These are phyloP conservation scores for Channa argus DNA, from an alignment of 2,113 vertebrate genomes.

Conservation along the genomic window DNA sequence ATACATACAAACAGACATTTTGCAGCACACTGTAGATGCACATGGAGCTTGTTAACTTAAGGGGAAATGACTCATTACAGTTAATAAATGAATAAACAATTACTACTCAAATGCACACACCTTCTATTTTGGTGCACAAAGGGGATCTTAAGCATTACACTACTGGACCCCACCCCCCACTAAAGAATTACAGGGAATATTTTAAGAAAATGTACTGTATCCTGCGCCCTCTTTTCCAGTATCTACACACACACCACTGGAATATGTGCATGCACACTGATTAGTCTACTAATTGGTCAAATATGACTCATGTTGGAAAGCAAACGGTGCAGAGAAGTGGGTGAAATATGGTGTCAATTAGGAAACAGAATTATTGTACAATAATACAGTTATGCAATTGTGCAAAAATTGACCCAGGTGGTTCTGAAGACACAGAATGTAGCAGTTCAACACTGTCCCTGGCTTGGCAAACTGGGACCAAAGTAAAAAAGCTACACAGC, in stretches of 20 bases:
- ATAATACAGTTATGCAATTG: not conserved
- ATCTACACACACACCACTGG: slow-evolving; percentile 36
- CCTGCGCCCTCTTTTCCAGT: slow-evolving; percentile 29
- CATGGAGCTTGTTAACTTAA: slow-evolving; percentile 46
- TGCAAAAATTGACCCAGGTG: slow-evolving; percentile 10
- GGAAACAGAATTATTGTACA: slow-evolving; percentile 14
- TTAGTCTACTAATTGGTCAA: slow-evolving; percentile 22
- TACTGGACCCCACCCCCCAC: slow-evolving; percentile 30
- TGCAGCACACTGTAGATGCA: slow-evolving; percentile 27
- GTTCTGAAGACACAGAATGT: slow-evolving; percentile 33
- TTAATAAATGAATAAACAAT: slow-evolving; percentile 19
- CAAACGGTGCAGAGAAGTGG: slow-evolving; percentile 12
- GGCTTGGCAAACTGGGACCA: slow-evolving; percentile 29
- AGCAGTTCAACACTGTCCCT: slow-evolving; percentile 14
- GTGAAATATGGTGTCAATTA: slow-evolving; percentile 31
- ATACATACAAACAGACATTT: slow-evolving; percentile 62
- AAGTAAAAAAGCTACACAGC: slow-evolving; percentile 16
- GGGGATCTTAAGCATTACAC: slow-evolving; percentile 12
- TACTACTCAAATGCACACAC: slow-evolving; percentile 24
- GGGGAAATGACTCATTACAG: slow-evolving; percentile 30
- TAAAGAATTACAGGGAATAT: slow-evolving; percentile 72
- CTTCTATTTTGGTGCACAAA: slow-evolving; percentile 35
- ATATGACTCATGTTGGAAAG: slow-evolving; percentile 28
- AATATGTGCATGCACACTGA: slow-evolving; percentile 51
- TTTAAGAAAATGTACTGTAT: slow-evolving; percentile 42